Percentiles rank a stretch among this genome's conserved stretches.
These are phyloP conservation scores for Zaprionus tsacasi DNA, from an alignment of 1,140 invertebrate species.

Conservation along the genomic window DNA sequence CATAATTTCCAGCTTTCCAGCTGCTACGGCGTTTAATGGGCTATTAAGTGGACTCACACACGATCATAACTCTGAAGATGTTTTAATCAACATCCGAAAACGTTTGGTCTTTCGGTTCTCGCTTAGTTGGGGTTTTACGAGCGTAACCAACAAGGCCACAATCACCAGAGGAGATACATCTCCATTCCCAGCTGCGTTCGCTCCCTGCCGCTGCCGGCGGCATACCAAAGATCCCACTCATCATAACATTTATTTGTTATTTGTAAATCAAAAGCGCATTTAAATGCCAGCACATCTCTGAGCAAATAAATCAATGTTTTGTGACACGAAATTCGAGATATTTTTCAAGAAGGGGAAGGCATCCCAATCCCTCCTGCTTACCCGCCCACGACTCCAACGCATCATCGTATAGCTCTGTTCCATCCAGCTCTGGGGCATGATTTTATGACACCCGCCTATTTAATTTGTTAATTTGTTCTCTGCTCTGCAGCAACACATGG, in stretches of 20 bases:
- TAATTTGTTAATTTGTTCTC: conserved; percentile 82
- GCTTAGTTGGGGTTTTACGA: conserved; percentile 76
- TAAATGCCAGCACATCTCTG: conserved; percentile 61
- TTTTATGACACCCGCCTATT: conserved; percentile 78
- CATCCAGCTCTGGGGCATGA: conserved; percentile 22
- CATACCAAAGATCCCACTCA: conserved; percentile 78
- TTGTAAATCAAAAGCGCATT: conserved; percentile 78
- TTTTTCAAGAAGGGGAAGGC: conserved; percentile 29
- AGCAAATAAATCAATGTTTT: conserved; percentile 71
- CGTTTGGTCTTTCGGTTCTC: conserved; percentile 38
- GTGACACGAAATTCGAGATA: conserved; percentile 79
- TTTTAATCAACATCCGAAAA: conserved; percentile 66
- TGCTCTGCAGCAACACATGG: conserved; percentile 61
- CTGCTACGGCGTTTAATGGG: conserved; percentile 75
- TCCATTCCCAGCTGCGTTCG: conserved; percentile 9
- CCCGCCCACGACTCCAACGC: background rate
- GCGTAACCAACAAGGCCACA: conserved; percentile 63
- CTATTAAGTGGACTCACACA: conserved; percentile 69
- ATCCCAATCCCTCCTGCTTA: background rate
- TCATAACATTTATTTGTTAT: conserved; percentile 82
- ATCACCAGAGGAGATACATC: conserved; percentile 20
- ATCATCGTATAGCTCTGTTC: background rate
- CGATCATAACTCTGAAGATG: conserved; percentile 61
- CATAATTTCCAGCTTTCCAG: conserved; percentile 56
- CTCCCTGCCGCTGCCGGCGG: conserved; percentile 70